Evolutionary conservation across 1,140 invertebrate genomes (phyloP), one percentile per base, ranked within the genome.

Genomic region (Mercenaria mercenaria): DNA sequence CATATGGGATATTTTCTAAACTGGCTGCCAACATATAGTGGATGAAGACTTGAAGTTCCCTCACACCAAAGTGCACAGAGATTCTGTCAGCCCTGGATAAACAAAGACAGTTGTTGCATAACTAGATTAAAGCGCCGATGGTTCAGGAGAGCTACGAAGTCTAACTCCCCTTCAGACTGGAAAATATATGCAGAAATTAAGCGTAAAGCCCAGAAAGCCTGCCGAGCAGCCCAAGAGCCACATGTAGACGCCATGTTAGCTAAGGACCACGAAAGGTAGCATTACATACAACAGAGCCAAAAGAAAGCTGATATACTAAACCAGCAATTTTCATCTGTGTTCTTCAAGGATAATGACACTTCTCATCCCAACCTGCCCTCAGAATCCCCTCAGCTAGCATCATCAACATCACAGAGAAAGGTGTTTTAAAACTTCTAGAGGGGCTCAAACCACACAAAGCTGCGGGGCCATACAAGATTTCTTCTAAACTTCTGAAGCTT

Each of bases 381-480:
- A 56, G 43, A 2, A 23, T 1, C 43, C 15, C 50, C 47, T 23
- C 77, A 29, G 20, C 4, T 52, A 4, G 6, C 0, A 47, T 13
- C 26, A 50, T 56, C 15, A 8, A 52, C 50, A 29, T 29, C 41
- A 52, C 41, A 20, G n/a, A 23, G 15, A 47, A 52, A 29, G 29
- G 77, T 18, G 50, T 32, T 41, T 0, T 2, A 41, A n/a, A 80
- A n/a, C 41, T 29, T 32, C 77, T 80, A 20, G 15, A 11, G n/a
- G 50, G 32, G 18, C 41, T 80, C 50, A 80, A 80, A 32, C 41
- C 77, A 80, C 77, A 52, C 41, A 74, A 52, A 32, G 43, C 50
- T 52, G 13, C 43, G n/a, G 77, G 77, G 15, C 77, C 77, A 56
- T 8, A 80, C 50, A 47, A 80, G 50, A 52, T 80, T 23, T 41